phyloP scores from a whole-genome alignment of 2,888 invertebrate species.

The Macrophya alboannulata region DNA sequence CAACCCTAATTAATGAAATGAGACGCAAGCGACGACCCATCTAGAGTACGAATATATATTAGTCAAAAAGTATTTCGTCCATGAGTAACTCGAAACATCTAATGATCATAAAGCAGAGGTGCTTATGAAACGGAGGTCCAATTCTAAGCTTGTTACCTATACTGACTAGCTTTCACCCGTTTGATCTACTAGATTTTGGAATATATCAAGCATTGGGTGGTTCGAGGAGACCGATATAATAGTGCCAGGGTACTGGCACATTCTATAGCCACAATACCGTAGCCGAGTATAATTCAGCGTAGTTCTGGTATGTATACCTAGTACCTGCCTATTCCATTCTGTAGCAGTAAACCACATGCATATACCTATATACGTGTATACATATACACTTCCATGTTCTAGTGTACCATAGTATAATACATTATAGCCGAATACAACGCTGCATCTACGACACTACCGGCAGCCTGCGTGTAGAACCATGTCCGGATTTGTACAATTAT shows the following conservation, averaged over 20 bases:
- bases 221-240: not conserved
- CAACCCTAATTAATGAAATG: conserved; percentile 3
- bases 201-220: conserved; percentile 33
- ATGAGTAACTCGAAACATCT: not conserved
- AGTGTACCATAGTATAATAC: conserved; percentile 67
- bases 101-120: not conserved
- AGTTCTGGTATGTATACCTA: conserved; percentile 73
- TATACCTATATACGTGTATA: conserved; percentile 67
- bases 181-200: conserved; percentile 36
- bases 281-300: conserved; percentile 71
- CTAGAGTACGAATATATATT: not conserved
- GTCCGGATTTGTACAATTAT: conserved; percentile 18
- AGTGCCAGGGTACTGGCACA: conserved; percentile 18
- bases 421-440: conserved; percentile 73
- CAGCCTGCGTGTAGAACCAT: not conserved
- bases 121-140: not conserved
- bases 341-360: conserved; percentile 69
- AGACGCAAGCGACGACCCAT: not conserved
- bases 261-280: conserved; percentile 49
- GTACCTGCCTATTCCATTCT: conserved; percentile 70
- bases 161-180: conserved; percentile 16
- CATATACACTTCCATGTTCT: conserved; percentile 39
- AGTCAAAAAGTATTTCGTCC: not conserved
- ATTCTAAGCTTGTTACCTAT: conserved; percentile 14
- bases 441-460: conserved; percentile 45